These are phyloP conservation scores for Mystacornis crossleyi DNA, from an alignment of 2,113 vertebrate species.

Conservation along the genomic window DNA sequence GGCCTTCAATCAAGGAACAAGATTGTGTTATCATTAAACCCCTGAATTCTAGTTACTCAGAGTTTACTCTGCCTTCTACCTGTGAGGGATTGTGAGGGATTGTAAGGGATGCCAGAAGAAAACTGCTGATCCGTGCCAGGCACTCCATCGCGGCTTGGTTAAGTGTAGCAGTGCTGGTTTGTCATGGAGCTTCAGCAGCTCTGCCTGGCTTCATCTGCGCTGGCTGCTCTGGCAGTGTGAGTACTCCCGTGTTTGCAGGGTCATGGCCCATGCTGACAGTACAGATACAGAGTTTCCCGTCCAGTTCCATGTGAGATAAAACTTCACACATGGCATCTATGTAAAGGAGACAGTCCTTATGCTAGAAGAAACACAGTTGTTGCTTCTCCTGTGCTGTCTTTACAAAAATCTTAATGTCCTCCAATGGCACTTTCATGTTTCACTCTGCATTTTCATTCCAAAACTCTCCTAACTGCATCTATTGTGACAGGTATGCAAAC, in stretches of 20 bases:
- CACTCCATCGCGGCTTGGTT: neutral
- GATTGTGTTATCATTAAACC: neutral
- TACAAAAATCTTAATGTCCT: neutral
- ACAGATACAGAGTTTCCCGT: neutral
- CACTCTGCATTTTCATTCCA: neutral
- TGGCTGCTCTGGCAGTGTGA: neutral
- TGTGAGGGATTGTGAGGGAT: neutral
- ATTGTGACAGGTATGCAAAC: neutral
- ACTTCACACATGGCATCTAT: neutral
- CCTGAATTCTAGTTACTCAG: neutral
- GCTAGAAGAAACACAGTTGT: neutral
- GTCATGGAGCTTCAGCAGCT: neutral
- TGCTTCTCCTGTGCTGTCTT: neutral
- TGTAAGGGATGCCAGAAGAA: neutral
- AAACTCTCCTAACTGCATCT: neutral
- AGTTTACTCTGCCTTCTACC: neutral
- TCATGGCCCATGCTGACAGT: neutral
- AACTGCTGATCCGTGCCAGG: neutral
- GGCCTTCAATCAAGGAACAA: neutral
- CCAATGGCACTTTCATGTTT: neutral
- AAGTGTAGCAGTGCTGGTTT: neutral
- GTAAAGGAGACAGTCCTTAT: neutral
- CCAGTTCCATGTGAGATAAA: neutral
- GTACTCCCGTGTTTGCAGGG: neutral
- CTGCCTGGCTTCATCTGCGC: neutral